These are phyloP conservation scores for Nipponacmea schrenckii DNA, from an alignment of 2,888 invertebrate genomes.

Conservation along the genomic window DNA sequence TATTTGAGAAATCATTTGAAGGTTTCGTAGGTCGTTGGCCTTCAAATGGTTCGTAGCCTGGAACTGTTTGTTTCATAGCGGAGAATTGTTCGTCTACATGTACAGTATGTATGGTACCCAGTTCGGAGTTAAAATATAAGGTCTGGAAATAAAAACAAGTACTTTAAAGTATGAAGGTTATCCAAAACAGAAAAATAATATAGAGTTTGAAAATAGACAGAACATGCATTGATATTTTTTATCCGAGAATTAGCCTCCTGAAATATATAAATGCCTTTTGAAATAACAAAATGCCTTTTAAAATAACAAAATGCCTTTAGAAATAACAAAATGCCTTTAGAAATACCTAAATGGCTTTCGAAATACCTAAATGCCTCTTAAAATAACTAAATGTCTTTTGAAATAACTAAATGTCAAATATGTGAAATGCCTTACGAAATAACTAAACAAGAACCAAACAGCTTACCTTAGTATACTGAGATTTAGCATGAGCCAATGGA, in stretches of 20 bases:
- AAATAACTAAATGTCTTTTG: too few species aligned
- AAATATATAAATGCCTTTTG: too few species aligned
- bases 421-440: too few species aligned
- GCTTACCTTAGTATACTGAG: conserved; percentile 33
- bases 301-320: too few species aligned
- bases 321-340: too few species aligned
- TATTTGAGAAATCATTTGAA: conserved; percentile 33
- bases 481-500: conserved; percentile 31
- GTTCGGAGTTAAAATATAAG: conserved; percentile 35
- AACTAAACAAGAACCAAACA: too few species aligned
- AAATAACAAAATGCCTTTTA: too few species aligned
- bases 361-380: too few species aligned
- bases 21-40: conserved; percentile 36
- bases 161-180: neutral
- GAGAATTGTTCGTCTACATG: conserved; percentile 41
- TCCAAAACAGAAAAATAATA: too few species aligned
- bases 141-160: conserved; percentile 30
- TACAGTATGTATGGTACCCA: conserved; percentile 42
- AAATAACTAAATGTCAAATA: too few species aligned
- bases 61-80: conserved; percentile 30
- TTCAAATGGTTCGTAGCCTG: conserved; percentile 40
- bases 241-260: neutral
- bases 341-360: too few species aligned
- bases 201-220: neutral
- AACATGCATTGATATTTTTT: neutral